These are phyloP conservation scores for Drosophila kikkawai DNA, from an alignment of 1,140 invertebrate genomes.

Conservation along the genomic window DNA sequence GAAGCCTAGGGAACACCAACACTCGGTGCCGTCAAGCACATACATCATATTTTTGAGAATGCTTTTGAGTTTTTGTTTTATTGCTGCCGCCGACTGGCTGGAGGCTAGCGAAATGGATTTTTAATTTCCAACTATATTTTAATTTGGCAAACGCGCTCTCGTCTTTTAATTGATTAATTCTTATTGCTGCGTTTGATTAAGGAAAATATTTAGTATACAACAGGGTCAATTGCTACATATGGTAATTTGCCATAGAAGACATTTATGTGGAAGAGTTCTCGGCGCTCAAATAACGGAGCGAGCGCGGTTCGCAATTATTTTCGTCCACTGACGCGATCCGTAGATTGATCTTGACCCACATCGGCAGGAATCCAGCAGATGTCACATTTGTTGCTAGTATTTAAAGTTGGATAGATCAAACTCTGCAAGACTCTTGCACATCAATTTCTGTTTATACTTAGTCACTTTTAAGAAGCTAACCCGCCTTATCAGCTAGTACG, in stretches of 20 bases:
- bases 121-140: slow-evolving; percentile 82
- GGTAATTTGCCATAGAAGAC: slow-evolving; percentile 69
- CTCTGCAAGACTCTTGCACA: neutral
- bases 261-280: slow-evolving; percentile 42
- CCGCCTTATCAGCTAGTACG: neutral
- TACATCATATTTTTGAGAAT: slow-evolving; percentile 29
- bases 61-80: slow-evolving; percentile 20
- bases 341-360: slow-evolving; percentile 57
- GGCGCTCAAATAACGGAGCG: slow-evolving; percentile 7
- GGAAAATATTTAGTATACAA: slow-evolving; percentile 74
- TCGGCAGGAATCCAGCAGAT: slow-evolving; percentile 29
- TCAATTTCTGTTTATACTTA: neutral
- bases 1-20: neutral
- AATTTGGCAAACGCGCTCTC: slow-evolving; percentile 74
- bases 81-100: slow-evolving; percentile 22
- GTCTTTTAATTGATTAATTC: slow-evolving; percentile 80
- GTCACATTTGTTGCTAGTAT: slow-evolving; percentile 4
- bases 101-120: slow-evolving; percentile 68
- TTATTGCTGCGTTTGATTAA: slow-evolving; percentile 76
- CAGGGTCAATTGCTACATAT: slow-evolving; percentile 79
- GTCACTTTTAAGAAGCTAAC: neutral
- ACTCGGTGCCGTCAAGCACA: slow-evolving; percentile 5
- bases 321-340: slow-evolving; percentile 62
- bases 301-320: slow-evolving; percentile 50
- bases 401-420: neutral